Conservation (phyloP, 2,113 vertebrate species). For the Arvicanthis niloticus region DNA sequence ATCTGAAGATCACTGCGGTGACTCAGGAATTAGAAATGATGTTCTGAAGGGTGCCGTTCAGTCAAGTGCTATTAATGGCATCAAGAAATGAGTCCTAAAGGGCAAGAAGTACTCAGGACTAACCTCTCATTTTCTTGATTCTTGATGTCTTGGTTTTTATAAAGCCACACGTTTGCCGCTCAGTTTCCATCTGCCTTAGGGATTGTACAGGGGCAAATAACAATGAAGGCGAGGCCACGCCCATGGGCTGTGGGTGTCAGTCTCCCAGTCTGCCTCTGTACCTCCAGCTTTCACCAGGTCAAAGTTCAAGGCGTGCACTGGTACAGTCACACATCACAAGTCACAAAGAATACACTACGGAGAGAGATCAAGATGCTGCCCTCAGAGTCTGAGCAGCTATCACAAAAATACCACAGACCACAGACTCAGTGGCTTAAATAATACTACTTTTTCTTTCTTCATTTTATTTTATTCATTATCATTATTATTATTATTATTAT, state of each 20-base stretch:
- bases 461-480: too few species aligned
- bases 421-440: background rate
- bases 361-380: background rate
- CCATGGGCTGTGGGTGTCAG: background rate
- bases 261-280: background rate
- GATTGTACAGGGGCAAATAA: too few species aligned
- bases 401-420: background rate
- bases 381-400: background rate
- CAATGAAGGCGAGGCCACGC: accelerated
- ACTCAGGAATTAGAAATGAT: conserved; percentile 13
- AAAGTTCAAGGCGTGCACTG: background rate
- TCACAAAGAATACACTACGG: background rate
- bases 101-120: background rate
- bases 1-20: background rate
- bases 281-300: too few species aligned
- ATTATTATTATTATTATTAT: too few species aligned
- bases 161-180: background rate
- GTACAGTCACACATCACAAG: background rate
- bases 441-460: background rate
- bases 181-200: background rate
- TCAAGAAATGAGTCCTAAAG: background rate
- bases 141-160: background rate
- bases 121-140: background rate
- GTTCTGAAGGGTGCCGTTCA: background rate
- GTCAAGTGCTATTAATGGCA: conserved; percentile 5